phyloP scores from a whole-genome alignment of 2,797 vertebrate genomes.

The Peromyscus nudipes region DNA sequence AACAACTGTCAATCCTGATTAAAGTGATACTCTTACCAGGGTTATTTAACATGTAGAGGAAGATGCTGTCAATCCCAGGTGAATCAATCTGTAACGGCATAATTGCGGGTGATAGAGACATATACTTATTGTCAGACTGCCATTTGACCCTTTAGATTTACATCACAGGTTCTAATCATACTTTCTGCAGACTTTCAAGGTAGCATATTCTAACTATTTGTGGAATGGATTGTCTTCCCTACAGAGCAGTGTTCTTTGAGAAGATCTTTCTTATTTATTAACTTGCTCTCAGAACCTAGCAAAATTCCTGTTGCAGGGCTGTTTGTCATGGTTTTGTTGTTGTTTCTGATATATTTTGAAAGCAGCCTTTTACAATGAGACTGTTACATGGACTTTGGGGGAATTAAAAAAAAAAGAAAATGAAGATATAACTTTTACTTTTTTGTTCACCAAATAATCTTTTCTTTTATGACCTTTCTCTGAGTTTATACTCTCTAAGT shows the following conservation, averaged over 20 bases:
- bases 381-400: background rate
- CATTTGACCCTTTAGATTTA: constrained; percentile 48
- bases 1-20: constrained; percentile 44
- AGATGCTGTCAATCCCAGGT: background rate
- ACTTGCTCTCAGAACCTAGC: constrained; percentile 30
- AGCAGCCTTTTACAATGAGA: constrained; percentile 61
- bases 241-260: constrained; percentile 44
- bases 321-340: background rate
- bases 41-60: constrained; percentile 42
- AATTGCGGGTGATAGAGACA: constrained; percentile 41
- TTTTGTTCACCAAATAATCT: constrained; percentile 35
- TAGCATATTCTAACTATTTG: background rate
- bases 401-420: constrained; percentile 44
- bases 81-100: background rate
- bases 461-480: constrained; percentile 34
- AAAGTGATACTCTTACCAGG: constrained; percentile 53
- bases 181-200: background rate
- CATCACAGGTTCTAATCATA: background rate
- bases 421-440: constrained; percentile 39
- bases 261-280: constrained; percentile 35
- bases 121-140: background rate
- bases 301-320: constrained; percentile 36
- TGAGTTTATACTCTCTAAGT: constrained; percentile 21
- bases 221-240: background rate
- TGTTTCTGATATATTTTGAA: constrained; percentile 27